Conservation (phyloP, 2,797 vertebrate species). For the Steatocranus sp. region DNA sequence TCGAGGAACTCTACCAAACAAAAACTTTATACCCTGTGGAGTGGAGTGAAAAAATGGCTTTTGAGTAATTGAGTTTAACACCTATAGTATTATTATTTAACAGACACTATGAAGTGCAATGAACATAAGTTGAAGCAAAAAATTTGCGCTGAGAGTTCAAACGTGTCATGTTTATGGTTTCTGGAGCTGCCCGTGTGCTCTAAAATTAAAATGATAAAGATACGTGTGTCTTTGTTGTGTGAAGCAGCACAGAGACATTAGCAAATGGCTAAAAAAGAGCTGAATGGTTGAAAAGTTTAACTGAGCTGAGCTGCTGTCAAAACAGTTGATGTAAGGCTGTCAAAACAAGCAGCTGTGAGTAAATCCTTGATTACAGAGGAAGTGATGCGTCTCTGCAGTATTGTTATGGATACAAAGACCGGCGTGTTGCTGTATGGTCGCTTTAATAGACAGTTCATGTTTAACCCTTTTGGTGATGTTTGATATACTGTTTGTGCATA, state of each 20-base stretch:
- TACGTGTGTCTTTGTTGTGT: neutral
- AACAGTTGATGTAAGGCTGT: constrained; percentile 42
- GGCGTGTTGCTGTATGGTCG: neutral
- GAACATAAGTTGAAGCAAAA: neutral
- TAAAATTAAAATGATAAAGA: neutral
- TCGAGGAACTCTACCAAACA: neutral
- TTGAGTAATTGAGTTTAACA: neutral
- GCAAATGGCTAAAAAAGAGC: neutral
- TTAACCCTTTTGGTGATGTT: neutral
- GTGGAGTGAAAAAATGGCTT: neutral
- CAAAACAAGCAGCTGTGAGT: constrained; percentile 46
- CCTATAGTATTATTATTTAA: neutral
- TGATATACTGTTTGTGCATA: neutral
- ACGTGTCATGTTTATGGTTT: neutral
- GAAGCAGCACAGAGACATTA: neutral
- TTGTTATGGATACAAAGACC: constrained; percentile 5
- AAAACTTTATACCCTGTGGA: neutral
- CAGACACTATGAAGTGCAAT: neutral
- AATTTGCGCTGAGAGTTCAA: accelerated
- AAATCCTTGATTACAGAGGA: constrained; percentile 31
- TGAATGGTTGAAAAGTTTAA: constrained; percentile 16
- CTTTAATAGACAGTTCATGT: neutral
- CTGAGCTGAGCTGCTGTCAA: constrained; percentile 29
- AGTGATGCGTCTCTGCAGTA: neutral
- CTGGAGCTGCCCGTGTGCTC: neutral